Conservation (phyloP, 2,113 vertebrate species). For the Prionailurus bengalensis region DNA sequence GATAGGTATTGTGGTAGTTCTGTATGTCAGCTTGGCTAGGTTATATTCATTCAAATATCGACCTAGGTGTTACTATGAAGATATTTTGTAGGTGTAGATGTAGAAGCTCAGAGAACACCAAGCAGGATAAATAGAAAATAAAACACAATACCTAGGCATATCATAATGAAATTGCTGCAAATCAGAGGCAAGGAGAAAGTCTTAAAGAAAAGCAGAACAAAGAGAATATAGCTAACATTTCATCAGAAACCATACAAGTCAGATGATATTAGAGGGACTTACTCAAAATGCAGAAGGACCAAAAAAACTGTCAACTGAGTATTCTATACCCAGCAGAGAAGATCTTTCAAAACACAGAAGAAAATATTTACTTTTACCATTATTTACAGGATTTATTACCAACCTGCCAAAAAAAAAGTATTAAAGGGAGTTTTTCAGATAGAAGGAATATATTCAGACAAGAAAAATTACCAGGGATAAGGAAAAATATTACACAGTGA, state of each 20-base stretch:
- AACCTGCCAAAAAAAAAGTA: background rate
- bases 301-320: background rate
- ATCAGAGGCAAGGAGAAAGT: background rate
- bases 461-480: background rate
- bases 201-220: background rate
- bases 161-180: background rate
- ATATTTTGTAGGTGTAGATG: background rate
- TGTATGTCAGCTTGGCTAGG: background rate
- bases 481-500: background rate
- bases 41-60: background rate
- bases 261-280: background rate
- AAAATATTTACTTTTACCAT: background rate
- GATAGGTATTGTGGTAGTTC: background rate
- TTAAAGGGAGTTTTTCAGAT: background rate
- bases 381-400: background rate
- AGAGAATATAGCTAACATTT: background rate
- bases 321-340: background rate
- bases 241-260: background rate
- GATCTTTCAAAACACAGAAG: background rate
- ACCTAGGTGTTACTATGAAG: background rate
- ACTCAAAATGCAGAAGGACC: background rate
- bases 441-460: background rate
- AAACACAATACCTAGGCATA: background rate
- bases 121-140: background rate
- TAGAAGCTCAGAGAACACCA: background rate